Evolutionary conservation across 2,888 invertebrate species (phyloP).

Genomic region (Aporophyla lueneburgensis): DNA sequence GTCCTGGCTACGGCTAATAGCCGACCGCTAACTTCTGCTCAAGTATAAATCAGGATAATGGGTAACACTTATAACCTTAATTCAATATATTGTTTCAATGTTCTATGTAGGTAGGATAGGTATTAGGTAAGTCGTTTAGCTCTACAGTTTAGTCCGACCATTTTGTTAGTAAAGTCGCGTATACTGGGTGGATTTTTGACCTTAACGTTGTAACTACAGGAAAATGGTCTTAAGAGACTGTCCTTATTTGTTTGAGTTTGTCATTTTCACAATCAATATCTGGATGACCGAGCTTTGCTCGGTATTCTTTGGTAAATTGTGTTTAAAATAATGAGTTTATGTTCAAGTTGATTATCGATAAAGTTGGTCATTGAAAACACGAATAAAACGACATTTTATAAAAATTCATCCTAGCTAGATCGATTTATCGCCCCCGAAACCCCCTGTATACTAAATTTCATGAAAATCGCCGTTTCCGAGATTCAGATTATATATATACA

Average conservation of each 20-base stretch:
- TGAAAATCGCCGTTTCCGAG: too few species aligned
- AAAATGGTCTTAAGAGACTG: not conserved
- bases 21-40: conserved; percentile 72
- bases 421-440: too few species aligned
- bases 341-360: too few species aligned
- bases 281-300: too few species aligned
- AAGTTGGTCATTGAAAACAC: too few species aligned
- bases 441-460: too few species aligned
- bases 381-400: too few species aligned
- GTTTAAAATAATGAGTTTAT: too few species aligned
- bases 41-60: conserved; percentile 73
- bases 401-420: too few species aligned
- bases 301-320: too few species aligned
- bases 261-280: too few species aligned
- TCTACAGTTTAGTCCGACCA: conserved; percentile 19
- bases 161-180: conserved; percentile 7
- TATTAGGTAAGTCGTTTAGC: conserved; percentile 42
- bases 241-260: not conserved
- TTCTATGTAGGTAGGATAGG: conserved; percentile 29
- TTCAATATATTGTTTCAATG: conserved; percentile 64
- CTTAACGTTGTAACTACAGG: not conserved
- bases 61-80: conserved; percentile 67
- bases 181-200: not conserved
- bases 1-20: conserved; percentile 73
- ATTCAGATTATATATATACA: too few species aligned